Conservation (phyloP, 2,888 invertebrate species). For the Dioctria rufipes region DNA sequence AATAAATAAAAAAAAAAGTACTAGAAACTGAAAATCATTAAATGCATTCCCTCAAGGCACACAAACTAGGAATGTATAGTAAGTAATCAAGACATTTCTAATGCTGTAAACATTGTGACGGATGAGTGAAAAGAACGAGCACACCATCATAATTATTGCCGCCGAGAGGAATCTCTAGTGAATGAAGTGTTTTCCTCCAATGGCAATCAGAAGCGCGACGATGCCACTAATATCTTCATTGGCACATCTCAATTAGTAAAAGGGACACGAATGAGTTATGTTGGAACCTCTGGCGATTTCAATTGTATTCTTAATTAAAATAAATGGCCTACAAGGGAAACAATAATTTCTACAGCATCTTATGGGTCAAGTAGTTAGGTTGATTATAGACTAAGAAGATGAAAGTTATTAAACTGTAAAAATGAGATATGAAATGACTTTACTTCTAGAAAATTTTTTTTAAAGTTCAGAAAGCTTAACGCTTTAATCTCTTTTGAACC, state of each 20-base stretch:
- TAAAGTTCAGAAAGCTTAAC: constrained; percentile 2
- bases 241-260: constrained; percentile 37
- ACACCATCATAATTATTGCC: not conserved
- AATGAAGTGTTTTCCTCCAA: not conserved
- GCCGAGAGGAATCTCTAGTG: constrained; percentile 10
- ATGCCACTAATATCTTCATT: constrained; percentile 20
- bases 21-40: constrained; percentile 27
- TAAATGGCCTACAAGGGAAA: constrained; percentile 3
- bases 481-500: not conserved
- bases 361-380: constrained; percentile 21
- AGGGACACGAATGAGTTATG: constrained; percentile 11
- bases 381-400: constrained; percentile 13
- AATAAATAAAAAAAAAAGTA: constrained; percentile 15
- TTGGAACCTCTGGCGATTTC: not conserved
- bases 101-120: not conserved
- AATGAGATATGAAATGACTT: not conserved
- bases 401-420: constrained; percentile 28
- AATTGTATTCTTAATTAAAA: constrained; percentile 34
- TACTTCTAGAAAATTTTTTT: not conserved
- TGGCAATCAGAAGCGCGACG: not conserved
- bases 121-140: not conserved
- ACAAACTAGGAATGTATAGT: not conserved
- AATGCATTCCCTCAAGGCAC: no score
- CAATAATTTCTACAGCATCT: not conserved
- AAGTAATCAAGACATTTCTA: constrained; percentile 23